Percentiles rank a stretch among this genome's conserved stretches.
Conservation (phyloP, 2,888 invertebrate species). For the Limnephilus marmoratus region DNA sequence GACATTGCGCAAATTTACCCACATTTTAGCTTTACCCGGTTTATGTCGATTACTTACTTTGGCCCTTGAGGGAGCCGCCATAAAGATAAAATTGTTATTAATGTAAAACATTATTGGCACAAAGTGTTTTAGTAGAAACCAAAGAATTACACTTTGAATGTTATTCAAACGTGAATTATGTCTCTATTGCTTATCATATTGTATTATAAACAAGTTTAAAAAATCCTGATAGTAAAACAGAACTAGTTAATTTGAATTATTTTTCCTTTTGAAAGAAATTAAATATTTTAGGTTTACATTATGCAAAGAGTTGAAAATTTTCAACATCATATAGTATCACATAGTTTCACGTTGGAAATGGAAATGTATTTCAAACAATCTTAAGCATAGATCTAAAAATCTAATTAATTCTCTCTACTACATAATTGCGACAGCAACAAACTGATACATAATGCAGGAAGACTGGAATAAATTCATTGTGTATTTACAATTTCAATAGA, state of each 20-base stretch:
- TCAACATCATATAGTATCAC: neutral
- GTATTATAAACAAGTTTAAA: neutral
- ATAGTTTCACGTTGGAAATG: neutral
- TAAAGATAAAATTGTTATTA: no score
- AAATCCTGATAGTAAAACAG: neutral
- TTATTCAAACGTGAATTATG: neutral
- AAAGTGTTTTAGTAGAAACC: conserved; percentile 12
- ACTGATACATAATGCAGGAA: neutral
- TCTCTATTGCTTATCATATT: neutral
- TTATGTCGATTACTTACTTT: no score
- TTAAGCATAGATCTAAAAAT: neutral
- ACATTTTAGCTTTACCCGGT: no score
- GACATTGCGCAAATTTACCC: no score
- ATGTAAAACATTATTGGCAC: conserved; percentile 36
- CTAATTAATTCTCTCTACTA: neutral
- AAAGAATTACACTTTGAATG: neutral
- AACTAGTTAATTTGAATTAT: neutral
- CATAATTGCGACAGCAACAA: neutral
- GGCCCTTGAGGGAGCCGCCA: no score
- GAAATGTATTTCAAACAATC: neutral
- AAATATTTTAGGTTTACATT: neutral
- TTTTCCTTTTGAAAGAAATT: neutral
- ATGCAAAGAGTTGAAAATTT: neutral
- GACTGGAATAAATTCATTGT: neutral
- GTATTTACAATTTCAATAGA: neutral